Percentiles rank a stretch among this genome's conserved stretches.
Conservation (phyloP, 2,797 vertebrate genomes). For the Epinephelus coioides region DNA sequence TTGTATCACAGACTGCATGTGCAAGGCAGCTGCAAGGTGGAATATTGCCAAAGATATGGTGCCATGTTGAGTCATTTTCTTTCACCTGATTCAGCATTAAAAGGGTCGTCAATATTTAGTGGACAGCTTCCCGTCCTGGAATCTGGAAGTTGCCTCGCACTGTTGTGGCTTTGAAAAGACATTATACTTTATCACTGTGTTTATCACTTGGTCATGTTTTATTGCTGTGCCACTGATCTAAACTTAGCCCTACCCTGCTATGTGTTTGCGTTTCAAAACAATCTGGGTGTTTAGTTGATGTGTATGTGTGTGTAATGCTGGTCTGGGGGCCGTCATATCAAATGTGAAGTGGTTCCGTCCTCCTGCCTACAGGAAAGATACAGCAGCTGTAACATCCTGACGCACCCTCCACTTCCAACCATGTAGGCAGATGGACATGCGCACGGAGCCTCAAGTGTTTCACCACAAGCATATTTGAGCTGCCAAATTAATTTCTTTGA, state of each 20-base stretch:
- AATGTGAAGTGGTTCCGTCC: constrained; percentile 64
- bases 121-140: background rate
- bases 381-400: constrained; percentile 56
- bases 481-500: background rate
- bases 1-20: background rate
- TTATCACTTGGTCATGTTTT: constrained; percentile 19
- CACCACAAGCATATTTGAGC: background rate
- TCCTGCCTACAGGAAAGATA: constrained; percentile 48
- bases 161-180: constrained; percentile 14
- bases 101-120: background rate
- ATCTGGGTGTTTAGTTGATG: background rate
- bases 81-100: background rate
- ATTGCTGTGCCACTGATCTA: background rate
- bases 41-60: too few species aligned
- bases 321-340: constrained; percentile 30
- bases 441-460: constrained; percentile 1
- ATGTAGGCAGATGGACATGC: constrained; percentile 8
- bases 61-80: background rate
- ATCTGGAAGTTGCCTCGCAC: background rate
- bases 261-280: background rate
- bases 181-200: background rate
- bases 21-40: background rate
- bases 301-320: background rate
- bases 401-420: constrained; percentile 51
- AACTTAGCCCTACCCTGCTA: constrained; percentile 3